Evolutionary conservation across 2,888 invertebrate genomes (phyloP).

Genomic region (Thecophora atra): DNA sequence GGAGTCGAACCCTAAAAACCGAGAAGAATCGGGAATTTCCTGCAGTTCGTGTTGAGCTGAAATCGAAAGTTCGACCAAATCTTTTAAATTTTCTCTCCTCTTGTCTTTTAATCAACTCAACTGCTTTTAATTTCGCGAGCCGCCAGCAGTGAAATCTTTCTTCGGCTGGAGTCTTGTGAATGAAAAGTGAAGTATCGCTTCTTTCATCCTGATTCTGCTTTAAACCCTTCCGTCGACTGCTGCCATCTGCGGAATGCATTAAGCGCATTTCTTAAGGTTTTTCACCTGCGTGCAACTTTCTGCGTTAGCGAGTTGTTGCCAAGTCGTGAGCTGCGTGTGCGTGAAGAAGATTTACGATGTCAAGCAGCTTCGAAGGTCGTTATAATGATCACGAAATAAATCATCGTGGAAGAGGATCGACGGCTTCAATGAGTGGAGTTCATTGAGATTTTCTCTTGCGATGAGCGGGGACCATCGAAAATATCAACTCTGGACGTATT

Average conservation of each 20-base stretch:
- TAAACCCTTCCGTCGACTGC: background rate
- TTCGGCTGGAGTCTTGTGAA: background rate
- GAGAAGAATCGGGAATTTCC: background rate
- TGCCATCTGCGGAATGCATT: background rate
- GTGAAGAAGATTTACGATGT: too few relatives aligned
- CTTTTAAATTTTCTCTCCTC: conserved; percentile 10
- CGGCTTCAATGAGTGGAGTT: too few relatives aligned
- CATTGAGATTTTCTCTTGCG: too few relatives aligned
- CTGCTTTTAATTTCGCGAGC: too few relatives aligned
- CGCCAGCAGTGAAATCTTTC: conserved; percentile 7
- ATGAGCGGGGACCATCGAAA: too few relatives aligned
- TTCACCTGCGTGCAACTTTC: conserved; percentile 13
- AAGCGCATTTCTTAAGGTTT: background rate
- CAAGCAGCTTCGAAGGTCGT: background rate
- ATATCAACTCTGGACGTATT: too few relatives aligned
- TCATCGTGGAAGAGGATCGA: too few relatives aligned
- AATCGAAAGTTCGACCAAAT: conserved; percentile 29
- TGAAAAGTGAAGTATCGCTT: too few relatives aligned
- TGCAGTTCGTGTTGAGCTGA: conserved; percentile 8
- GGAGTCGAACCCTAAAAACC: background rate
- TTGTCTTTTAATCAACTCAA: conserved; percentile 9
- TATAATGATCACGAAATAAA: background rate
- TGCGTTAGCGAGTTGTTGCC: background rate
- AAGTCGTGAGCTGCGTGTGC: too few relatives aligned
- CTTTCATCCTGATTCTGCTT: too few relatives aligned